Conservation (phyloP, 2,113 vertebrate species). For the Sceloporus tristichus region DNA sequence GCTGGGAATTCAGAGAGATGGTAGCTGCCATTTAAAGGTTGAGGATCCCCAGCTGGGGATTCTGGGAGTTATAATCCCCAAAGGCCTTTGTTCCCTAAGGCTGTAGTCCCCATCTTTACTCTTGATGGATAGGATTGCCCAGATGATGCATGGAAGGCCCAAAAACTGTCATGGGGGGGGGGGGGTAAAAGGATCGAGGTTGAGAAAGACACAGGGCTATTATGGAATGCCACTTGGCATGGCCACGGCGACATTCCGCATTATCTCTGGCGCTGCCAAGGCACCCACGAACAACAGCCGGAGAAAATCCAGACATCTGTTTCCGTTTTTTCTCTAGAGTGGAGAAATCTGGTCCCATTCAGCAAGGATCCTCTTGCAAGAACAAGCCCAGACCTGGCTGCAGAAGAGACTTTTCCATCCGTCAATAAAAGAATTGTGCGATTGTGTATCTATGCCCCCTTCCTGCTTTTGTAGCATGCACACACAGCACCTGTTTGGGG, state of each 20-base stretch:
- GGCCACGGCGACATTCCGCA: accelerated
- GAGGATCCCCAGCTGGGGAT: too few species aligned
- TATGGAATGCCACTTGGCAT: neutral
- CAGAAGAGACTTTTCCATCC: constrained; percentile 28
- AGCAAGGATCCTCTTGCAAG: neutral
- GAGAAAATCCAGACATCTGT: constrained; percentile 42
- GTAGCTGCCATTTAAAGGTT: too few species aligned
- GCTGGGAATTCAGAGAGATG: too few species aligned
- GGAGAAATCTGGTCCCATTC: constrained; percentile 30
- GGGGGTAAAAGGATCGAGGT: too few species aligned
- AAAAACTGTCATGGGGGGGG: too few species aligned
- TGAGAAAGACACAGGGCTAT: too few species aligned
- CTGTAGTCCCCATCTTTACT: too few species aligned
- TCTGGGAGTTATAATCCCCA: neutral
- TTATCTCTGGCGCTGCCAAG: neutral
- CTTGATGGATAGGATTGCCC: neutral
- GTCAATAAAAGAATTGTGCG: neutral
- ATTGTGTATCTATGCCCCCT: neutral
- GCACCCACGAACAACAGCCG: neutral
- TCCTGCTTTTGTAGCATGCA: neutral
- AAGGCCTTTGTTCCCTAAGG: neutral
- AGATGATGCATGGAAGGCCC: neutral
- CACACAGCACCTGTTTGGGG: neutral
- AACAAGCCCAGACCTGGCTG: constrained; percentile 32
- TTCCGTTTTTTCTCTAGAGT: neutral